A percentile compares a stretch with the other conserved stretches of the same genome.
phyloP scores from a whole-genome alignment of 2,888 invertebrate genomes.

The Nowickia ferox region DNA sequence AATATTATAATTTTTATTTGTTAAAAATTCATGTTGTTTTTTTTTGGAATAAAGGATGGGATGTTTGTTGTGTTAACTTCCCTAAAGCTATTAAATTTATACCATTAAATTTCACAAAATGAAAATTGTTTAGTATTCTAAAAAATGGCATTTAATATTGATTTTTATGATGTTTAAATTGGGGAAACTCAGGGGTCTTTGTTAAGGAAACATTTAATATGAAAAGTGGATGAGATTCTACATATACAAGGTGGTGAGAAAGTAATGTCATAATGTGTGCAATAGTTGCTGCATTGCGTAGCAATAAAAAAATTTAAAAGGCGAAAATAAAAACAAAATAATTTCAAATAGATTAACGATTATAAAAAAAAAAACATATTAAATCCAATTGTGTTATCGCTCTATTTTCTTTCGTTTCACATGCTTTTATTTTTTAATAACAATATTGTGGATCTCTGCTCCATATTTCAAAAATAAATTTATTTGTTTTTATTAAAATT shows the following conservation, averaged over 20 bases:
- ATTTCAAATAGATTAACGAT: no score
- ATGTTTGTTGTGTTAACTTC: background rate
- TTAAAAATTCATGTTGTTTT: slow-evolving; percentile 8
- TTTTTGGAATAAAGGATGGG: background rate
- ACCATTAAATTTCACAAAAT: background rate
- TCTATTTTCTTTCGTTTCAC: no score
- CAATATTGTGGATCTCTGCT: no score
- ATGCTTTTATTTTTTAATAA: no score
- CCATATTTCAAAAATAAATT: no score
- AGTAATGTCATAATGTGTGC: background rate
- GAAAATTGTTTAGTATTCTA: slow-evolving; percentile 4
- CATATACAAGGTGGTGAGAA: background rate
- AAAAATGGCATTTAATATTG: slow-evolving; percentile 44
- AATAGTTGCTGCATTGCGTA: no score
- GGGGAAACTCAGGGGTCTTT: background rate
- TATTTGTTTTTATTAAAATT: no score
- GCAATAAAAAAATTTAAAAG: no score
- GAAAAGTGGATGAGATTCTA: slow-evolving; percentile 15
- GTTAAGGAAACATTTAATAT: background rate
- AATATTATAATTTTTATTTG: slow-evolving; percentile 1
- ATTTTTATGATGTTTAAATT: slow-evolving; percentile 48
- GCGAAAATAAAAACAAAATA: no score
- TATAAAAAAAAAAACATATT: no score
- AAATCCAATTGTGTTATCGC: no score
- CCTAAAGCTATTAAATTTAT: slow-evolving; percentile 11